A percentile compares a stretch with the other conserved stretches of the same genome.
These are phyloP conservation scores for Pectinophora gossypiella DNA, from an alignment of 1,140 invertebrate genomes.

Conservation along the genomic window DNA sequence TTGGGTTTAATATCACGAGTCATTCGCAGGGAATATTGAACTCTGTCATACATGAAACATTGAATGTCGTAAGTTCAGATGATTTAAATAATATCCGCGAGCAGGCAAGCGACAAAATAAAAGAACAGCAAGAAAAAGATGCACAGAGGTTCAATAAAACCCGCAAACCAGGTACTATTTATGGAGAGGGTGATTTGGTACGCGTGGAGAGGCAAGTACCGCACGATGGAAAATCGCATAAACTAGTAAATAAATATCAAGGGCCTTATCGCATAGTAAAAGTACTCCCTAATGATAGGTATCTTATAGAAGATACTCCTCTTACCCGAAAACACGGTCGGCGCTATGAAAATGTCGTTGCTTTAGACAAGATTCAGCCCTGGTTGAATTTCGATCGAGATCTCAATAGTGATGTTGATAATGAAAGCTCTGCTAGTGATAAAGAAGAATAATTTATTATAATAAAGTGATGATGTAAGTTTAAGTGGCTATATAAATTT, in stretches of 20 bases:
- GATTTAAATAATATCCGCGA: not conserved
- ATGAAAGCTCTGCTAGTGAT: too few relatives aligned
- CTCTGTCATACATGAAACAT: constrained; percentile 13
- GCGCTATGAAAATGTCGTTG: not conserved
- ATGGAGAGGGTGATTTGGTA: constrained; percentile 19
- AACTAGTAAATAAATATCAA: constrained; percentile 22
- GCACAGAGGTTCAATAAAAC: constrained; percentile 14
- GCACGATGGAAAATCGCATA: constrained; percentile 24
- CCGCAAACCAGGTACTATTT: constrained; percentile 12
- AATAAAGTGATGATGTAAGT: too few relatives aligned
- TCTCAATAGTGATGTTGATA: not conserved
- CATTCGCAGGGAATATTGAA: constrained; percentile 17
- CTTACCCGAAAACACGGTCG: not conserved
- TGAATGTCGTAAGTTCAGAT: not conserved
- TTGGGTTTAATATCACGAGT: constrained; percentile 22
- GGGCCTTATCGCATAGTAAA: constrained; percentile 20
- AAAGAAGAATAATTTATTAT: too few relatives aligned
- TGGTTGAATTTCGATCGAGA: not conserved
- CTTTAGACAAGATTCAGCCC: not conserved
- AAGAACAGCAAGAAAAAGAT: constrained; percentile 19
- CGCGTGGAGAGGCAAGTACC: constrained; percentile 15
- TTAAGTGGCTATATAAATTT: too few relatives aligned
- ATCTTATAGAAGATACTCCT: not conserved
- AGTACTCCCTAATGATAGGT: constrained; percentile 3
- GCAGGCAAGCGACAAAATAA: constrained; percentile 13